Conservation (phyloP, 2,113 vertebrate genomes). For the Colaptes auratus region DNA sequence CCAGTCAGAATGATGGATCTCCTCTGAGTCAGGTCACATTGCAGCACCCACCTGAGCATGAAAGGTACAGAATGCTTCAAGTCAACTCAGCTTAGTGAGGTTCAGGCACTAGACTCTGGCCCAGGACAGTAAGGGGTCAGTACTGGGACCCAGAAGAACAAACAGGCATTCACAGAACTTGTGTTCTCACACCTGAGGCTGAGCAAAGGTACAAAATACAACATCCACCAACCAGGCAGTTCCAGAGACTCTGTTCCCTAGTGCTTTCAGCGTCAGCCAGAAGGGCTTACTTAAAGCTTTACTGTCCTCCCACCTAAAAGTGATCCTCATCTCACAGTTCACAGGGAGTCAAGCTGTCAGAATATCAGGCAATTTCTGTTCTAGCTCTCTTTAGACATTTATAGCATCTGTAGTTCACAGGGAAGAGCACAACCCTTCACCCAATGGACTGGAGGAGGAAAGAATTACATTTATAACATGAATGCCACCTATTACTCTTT, state of each 20-base stretch:
- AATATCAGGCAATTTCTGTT: not conserved
- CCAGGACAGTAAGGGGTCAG: not conserved
- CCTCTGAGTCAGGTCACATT: not conserved
- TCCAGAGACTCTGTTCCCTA: not conserved
- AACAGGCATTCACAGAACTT: not conserved
- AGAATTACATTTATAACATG: not conserved
- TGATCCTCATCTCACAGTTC: not conserved
- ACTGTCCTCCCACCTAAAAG: not conserved
- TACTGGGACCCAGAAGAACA: not conserved
- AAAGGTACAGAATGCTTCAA: not conserved
- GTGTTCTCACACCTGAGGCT: not conserved
- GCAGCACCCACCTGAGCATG: fast-evolving
- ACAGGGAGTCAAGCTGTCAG: not conserved
- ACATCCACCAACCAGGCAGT: fast-evolving
- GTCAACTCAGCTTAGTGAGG: fast-evolving
- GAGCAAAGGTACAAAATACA: not conserved
- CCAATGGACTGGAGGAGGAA: not conserved
- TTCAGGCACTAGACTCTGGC: not conserved
- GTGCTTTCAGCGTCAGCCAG: not conserved
- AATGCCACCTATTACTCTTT: not conserved
- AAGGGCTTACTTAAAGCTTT: not conserved
- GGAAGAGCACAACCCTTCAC: not conserved
- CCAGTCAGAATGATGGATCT: not conserved
- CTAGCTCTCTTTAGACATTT: not conserved
- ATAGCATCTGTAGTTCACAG: not conserved